Evolutionary conservation across 2,113 vertebrate species (phyloP).

Genomic region (Vidua macroura): DNA sequence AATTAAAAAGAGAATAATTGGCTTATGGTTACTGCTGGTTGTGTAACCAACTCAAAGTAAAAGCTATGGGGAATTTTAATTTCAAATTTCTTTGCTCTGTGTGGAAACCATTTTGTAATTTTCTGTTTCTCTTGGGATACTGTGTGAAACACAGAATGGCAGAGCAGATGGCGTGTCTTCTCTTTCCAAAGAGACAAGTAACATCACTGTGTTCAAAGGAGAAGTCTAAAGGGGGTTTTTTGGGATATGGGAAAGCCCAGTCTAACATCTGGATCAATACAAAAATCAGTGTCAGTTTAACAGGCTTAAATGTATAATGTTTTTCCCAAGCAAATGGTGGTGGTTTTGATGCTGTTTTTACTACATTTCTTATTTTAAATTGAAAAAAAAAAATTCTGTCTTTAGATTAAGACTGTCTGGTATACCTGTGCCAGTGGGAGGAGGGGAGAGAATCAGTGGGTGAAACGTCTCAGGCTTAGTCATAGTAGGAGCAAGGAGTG

Average conservation of each 20-base stretch:
- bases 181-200: background rate
- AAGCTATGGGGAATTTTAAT: background rate
- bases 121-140: slow-evolving; percentile 17
- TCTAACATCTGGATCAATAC: background rate
- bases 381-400: background rate
- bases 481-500: background rate
- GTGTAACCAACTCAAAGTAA: background rate
- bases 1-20: background rate
- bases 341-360: background rate
- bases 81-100: background rate
- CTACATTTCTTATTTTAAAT: background rate
- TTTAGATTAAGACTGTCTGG: background rate
- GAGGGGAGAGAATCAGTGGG: background rate
- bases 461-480: slow-evolving; percentile 12
- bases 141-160: background rate
- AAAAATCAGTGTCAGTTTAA: background rate
- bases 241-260: background rate
- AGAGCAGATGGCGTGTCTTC: slow-evolving; percentile 15
- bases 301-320: background rate
- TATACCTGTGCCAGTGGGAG: background rate
- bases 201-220: background rate
- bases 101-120: background rate
- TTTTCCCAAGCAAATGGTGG: background rate
- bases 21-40: background rate
- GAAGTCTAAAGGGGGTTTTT: background rate